A percentile compares a stretch with the other conserved stretches of the same genome.
Evolutionary conservation across 2,113 vertebrate species (phyloP).

Genomic region (Mionectes macconnelli): DNA sequence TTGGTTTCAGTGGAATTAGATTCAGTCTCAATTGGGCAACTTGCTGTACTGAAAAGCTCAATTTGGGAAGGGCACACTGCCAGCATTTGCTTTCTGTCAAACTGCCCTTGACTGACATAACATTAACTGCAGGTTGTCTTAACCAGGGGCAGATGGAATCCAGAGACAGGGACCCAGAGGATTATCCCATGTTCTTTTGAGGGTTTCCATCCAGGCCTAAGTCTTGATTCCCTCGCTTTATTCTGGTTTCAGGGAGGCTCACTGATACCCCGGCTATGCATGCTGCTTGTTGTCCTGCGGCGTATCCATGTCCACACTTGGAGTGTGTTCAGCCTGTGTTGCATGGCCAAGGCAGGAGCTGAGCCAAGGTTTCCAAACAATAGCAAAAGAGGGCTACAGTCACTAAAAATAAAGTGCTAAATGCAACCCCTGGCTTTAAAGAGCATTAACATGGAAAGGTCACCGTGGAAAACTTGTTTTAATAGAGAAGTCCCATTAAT

Average conservation of each 20-base stretch:
- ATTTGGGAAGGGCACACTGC: not conserved
- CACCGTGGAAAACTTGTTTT: constrained; percentile 57
- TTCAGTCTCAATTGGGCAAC: not conserved
- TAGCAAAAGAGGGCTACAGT: constrained; percentile 20
- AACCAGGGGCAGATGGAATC: not conserved
- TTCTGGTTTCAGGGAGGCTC: constrained; percentile 17
- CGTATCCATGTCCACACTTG: constrained; percentile 51
- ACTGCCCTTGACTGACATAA: not conserved
- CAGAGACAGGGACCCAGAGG: not conserved
- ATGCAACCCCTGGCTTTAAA: constrained; percentile 5
- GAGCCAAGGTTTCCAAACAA: constrained; percentile 59
- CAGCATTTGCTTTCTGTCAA: not conserved
- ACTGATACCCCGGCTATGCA: not conserved
- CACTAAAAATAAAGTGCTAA: constrained; percentile 63
- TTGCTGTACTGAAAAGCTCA: not conserved
- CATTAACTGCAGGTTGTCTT: not conserved
- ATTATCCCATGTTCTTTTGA: not conserved
- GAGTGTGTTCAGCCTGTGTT: constrained; percentile 8
- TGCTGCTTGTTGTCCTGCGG: not conserved
- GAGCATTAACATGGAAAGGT: constrained; percentile 57
- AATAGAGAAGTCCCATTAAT: constrained; percentile 42
- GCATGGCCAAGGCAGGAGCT: constrained; percentile 23
- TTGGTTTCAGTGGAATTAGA: not conserved
- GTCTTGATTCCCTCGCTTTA: constrained; percentile 7
- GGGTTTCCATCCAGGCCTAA: not conserved